A percentile compares a stretch with the other conserved stretches of the same genome.
phyloP scores from a whole-genome alignment of 2,797 vertebrate species.

The Fringilla coelebs region DNA sequence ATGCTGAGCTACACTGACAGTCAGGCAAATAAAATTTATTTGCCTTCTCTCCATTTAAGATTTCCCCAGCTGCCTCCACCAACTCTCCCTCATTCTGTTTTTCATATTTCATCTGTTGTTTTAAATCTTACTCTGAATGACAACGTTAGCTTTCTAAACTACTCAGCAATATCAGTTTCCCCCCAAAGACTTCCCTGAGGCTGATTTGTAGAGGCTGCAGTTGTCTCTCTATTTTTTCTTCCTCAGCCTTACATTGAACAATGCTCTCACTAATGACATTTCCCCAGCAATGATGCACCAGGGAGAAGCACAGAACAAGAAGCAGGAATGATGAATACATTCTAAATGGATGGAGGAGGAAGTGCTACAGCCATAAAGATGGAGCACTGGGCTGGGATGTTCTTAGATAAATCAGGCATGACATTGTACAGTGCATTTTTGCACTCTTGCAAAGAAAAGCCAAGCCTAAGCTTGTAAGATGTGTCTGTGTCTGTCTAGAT shows the following conservation, averaged over 20 bases:
- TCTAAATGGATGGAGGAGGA: not conserved
- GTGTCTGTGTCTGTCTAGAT: not conserved
- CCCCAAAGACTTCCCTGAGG: not conserved
- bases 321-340: not conserved
- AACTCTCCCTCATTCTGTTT: not conserved
- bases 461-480: not conserved
- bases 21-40: not conserved
- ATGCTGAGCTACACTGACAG: not conserved
- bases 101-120: not conserved
- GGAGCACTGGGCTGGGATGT: not conserved
- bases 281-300: not conserved
- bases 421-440: not conserved
- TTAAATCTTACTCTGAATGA: constrained; percentile 23
- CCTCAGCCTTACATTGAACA: not conserved
- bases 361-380: not conserved
- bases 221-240: not conserved
- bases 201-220: constrained; percentile 2
- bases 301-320: not conserved
- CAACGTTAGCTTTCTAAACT: constrained; percentile 32
- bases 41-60: not conserved
- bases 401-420: not conserved
- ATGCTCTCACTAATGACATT: constrained; percentile 18
- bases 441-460: not conserved
- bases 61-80: not conserved
- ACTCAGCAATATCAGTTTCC: constrained; percentile 4